Percentiles rank a stretch among this genome's conserved stretches.
Evolutionary conservation across 1,140 invertebrate species (phyloP).

Genomic region (Vollenhovia emeryi): DNA sequence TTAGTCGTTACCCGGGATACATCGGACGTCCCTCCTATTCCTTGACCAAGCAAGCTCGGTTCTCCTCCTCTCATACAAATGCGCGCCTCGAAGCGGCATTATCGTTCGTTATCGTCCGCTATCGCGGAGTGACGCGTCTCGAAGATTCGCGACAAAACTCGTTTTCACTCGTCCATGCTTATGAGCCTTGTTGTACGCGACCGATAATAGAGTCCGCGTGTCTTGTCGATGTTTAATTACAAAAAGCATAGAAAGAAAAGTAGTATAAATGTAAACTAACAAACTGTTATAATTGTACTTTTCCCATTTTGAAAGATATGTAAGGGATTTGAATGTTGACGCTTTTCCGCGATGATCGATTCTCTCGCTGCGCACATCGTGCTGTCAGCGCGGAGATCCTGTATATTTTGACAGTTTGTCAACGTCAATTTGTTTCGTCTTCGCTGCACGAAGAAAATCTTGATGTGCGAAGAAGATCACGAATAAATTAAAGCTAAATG

Average conservation of each 20-base stretch:
- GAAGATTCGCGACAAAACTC: slow-evolving; percentile 39
- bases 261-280: not conserved
- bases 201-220: slow-evolving; percentile 4
- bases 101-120: slow-evolving; percentile 63
- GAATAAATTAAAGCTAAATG: too few relatives aligned
- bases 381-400: too few relatives aligned
- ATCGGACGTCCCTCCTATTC: slow-evolving; percentile 13
- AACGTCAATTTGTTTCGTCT: too few relatives aligned
- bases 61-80: slow-evolving; percentile 52
- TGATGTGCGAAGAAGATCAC: too few relatives aligned
- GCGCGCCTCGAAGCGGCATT: slow-evolving; percentile 60
- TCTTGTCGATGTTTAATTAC: not conserved
- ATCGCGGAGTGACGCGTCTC: slow-evolving; percentile 30
- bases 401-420: too few relatives aligned
- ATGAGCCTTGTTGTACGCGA: slow-evolving; percentile 17
- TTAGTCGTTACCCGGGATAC: slow-evolving; percentile 62
- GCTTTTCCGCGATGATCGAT: too few relatives aligned
- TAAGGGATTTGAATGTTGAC: too few relatives aligned
- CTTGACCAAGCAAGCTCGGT: not conserved
- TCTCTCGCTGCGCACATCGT: too few relatives aligned
- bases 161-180: not conserved
- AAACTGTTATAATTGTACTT: not conserved
- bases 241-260: not conserved
- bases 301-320: too few relatives aligned
- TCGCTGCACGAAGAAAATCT: too few relatives aligned